A percentile compares a stretch with the other conserved stretches of the same genome.
Evolutionary conservation across 1,140 invertebrate species (phyloP).

Genomic region (Hypsibius dujardini): DNA sequence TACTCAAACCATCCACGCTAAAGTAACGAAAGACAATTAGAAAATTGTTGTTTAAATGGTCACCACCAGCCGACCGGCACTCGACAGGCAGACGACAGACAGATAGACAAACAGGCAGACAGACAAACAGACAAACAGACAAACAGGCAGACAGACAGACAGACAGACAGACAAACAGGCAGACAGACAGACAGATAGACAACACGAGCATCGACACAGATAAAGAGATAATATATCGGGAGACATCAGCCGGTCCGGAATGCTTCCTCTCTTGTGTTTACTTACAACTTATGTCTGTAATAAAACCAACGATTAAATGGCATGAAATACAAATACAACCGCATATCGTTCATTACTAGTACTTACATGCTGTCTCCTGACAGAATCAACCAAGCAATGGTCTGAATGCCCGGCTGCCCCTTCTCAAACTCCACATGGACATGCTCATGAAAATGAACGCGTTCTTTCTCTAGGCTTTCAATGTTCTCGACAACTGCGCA

Average conservation of each 20-base stretch:
- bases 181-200: too few species aligned
- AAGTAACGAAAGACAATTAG: background rate
- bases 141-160: too few species aligned
- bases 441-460: background rate
- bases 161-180: too few species aligned
- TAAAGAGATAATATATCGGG: too few species aligned
- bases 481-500: too few species aligned
- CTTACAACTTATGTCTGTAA: constrained; percentile 6
- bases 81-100: too few species aligned
- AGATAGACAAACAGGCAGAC: too few species aligned
- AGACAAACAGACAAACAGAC: too few species aligned
- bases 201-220: too few species aligned
- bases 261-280: background rate
- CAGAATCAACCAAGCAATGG: constrained; percentile 54
- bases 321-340: background rate
- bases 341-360: background rate
- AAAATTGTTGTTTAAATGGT: too few species aligned
- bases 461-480: background rate
- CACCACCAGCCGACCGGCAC: too few species aligned
- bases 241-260: too few species aligned
- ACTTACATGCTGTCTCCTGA: constrained; percentile 40
- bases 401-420: constrained; percentile 26
- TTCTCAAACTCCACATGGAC: background rate
- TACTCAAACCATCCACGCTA: constrained; percentile 15
- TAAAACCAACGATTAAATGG: background rate